phyloP scores from a whole-genome alignment of 1,140 invertebrate genomes.

The Protaetia brevitarsis region DNA sequence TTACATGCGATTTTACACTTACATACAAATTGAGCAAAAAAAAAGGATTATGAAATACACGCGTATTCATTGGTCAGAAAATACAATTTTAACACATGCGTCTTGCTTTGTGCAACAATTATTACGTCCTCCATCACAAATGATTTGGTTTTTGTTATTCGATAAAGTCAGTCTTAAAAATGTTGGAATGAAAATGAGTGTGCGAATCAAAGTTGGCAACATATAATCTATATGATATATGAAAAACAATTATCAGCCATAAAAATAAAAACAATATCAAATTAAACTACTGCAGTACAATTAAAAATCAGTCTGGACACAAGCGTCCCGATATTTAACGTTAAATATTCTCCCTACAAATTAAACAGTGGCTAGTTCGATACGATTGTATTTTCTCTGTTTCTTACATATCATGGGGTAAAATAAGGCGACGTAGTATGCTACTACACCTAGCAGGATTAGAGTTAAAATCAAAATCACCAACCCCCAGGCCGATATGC shows the following conservation, averaged over 20 bases:
- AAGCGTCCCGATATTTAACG: not conserved
- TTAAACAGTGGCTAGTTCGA: constrained; percentile 22
- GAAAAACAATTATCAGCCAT: not conserved
- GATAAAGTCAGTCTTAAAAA: no score
- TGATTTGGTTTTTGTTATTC: no score
- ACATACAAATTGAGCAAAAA: no score
- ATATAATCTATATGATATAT: not conserved
- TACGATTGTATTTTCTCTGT: constrained; percentile 21
- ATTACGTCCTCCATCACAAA: no score
- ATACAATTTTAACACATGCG: no score
- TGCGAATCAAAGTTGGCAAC: no score
- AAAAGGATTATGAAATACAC: no score
- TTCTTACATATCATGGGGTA: constrained; percentile 24
- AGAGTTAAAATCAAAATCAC: constrained; percentile 1
- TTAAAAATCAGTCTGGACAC: not conserved
- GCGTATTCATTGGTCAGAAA: no score
- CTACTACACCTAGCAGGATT: constrained; percentile 9
- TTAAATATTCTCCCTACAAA: not conserved
- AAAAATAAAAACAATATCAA: not conserved
- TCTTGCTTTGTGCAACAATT: no score
- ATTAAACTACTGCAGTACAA: not conserved
- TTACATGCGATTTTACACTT: no score
- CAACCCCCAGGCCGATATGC: constrained; percentile 24
- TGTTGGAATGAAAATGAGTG: no score
- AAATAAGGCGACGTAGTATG: constrained; percentile 21